Conservation (phyloP, 1,140 invertebrate species). For the Artemia franciscana region DNA sequence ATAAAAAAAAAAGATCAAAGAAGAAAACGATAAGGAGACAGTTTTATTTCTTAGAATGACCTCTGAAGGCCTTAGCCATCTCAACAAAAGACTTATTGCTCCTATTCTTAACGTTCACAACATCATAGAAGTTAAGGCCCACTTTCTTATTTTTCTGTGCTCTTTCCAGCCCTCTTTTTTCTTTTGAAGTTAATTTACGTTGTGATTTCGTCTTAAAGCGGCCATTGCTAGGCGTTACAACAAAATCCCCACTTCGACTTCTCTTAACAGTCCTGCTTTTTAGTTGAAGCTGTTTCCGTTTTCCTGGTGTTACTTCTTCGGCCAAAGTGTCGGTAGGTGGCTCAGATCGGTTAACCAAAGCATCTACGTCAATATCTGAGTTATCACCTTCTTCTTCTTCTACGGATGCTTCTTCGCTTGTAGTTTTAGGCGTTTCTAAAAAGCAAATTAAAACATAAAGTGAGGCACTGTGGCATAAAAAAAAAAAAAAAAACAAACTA, state of each 20-base stretch:
- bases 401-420: conserved; percentile 18
- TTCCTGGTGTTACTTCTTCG: conserved; percentile 21
- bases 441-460: too few relatives aligned
- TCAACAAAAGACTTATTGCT: conserved; percentile 22
- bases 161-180: conserved; percentile 45
- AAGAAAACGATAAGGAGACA: too few relatives aligned
- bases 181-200: conserved; percentile 37
- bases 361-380: conserved; percentile 4
- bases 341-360: neutral
- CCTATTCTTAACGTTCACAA: conserved; percentile 74
- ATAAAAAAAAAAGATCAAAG: too few relatives aligned
- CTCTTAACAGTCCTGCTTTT: neutral
- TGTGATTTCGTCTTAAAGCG: conserved; percentile 3
- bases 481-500: too few relatives aligned
- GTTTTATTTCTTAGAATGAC: conserved; percentile 13
- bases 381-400: conserved; percentile 16
- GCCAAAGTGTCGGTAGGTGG: conserved; percentile 9
- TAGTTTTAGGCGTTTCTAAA: too few relatives aligned
- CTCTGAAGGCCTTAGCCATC: conserved; percentile 11
- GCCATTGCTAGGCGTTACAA: neutral
- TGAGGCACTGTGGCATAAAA: too few relatives aligned
- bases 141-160: conserved; percentile 56
- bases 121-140: conserved; percentile 78
- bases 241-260: neutral
- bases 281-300: conserved; percentile 2